Base-by-base conservation (phyloP, 1,140 invertebrate species). In the Hermetia illucens region DNA sequence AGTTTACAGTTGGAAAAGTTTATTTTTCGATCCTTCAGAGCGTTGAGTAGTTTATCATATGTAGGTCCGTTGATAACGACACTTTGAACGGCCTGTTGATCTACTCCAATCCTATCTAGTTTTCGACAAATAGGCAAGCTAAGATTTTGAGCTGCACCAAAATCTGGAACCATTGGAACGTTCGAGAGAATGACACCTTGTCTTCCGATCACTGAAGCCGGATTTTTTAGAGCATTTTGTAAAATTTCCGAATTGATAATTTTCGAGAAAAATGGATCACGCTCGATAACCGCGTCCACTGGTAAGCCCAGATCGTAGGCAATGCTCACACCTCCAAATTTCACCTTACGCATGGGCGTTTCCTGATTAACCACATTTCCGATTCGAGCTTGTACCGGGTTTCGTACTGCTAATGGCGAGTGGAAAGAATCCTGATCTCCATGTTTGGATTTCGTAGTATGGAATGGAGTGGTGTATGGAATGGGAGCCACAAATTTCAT, bases 61-160 rank as follows among this genome's bases (percentile, higher is more conserved):
- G 70, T 63, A 1, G 68, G 68, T 0, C 63, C 68, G 51, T 72
- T 70, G 48, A 69, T 64, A 3, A 71, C 65, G 1, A 68, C 68
- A 47, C 69, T 71, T 38, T 70, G 70, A 12, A 72, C 62, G 47
- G 66, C 59, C 37, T 68, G 62, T 17, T 58, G 68, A 43, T 71
- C 66, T 8, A 72, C 63, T 4, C 56, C 61, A 53, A 71, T 65
- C 1, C 58, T 46, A 29, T 69, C 57, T 1, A 72, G 49, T 45
- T 70, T 70, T 15, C 68, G 61, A 46, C 68, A 68, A 1, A 63
- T 65, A 21, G 58, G 43, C 1, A 55, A 52, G 32, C 63, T 62
- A 0, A 72, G 44, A 20, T 64, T 61, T 1, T 61, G 58, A 42
- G 27, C 25, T 20, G 31, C 9, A 49, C 30, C 36, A 22, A 36